Conservation (phyloP, 1,140 invertebrate species). For the Drosophila parvula region DNA sequence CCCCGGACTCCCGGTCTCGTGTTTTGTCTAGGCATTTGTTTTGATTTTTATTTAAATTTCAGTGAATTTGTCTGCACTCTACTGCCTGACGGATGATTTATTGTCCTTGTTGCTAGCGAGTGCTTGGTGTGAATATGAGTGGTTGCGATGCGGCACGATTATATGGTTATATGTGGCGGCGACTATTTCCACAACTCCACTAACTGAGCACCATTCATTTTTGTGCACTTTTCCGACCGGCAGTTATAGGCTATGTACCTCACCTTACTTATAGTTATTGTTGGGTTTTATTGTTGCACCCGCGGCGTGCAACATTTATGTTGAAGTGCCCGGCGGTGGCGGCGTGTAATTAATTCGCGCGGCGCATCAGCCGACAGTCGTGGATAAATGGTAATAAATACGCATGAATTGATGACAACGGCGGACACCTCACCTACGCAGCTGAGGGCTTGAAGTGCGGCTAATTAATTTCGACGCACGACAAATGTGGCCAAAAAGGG, state of each 20-base stretch:
- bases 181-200: constrained; percentile 28
- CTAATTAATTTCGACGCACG: constrained; percentile 81
- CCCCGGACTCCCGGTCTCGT: constrained; percentile 32
- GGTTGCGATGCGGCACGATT: constrained; percentile 70
- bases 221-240: constrained; percentile 10
- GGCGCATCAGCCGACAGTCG: constrained; percentile 58
- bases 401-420: constrained; percentile 67
- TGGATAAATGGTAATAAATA: constrained; percentile 73
- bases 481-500: constrained; percentile 56
- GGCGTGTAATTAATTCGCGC: constrained; percentile 67
- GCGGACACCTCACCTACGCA: constrained; percentile 61
- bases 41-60: constrained; percentile 74
- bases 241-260: background rate
- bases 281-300: constrained; percentile 53
- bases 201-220: constrained; percentile 14
- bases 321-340: constrained; percentile 46
- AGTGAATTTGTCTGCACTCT: constrained; percentile 79
- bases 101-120: constrained; percentile 67
- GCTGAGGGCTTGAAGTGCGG: constrained; percentile 40
- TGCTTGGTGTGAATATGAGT: constrained; percentile 77
- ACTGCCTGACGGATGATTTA: constrained; percentile 70
- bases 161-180: constrained; percentile 37
- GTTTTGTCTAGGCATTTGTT: constrained; percentile 72
- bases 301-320: constrained; percentile 71
- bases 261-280: constrained; percentile 14